Evolutionary conservation across 2,113 vertebrate genomes (phyloP).

Genomic region (Leptobrachium ailaonicum): DNA sequence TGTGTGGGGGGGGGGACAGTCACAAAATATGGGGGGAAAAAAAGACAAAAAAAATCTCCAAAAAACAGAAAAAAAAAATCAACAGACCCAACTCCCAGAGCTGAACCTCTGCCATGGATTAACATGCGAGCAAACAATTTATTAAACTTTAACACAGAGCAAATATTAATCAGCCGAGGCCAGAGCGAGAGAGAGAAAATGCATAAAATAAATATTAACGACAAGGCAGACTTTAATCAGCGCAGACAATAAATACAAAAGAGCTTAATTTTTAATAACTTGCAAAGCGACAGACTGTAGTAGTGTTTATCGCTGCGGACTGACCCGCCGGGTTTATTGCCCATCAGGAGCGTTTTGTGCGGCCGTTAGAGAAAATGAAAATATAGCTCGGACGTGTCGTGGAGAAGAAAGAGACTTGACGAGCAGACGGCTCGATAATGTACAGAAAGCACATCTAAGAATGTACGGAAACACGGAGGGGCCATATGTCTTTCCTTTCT

Average conservation of each 20-base stretch:
- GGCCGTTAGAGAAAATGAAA: slow-evolving; percentile 18
- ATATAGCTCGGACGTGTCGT: neutral
- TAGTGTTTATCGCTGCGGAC: slow-evolving; percentile 6
- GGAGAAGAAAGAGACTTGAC: too few relatives aligned
- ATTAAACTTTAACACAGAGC: slow-evolving; percentile 57
- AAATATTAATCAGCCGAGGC: slow-evolving; percentile 57
- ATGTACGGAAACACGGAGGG: too few relatives aligned
- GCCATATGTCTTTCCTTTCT: too few relatives aligned
- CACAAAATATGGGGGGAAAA: too few relatives aligned
- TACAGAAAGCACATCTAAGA: too few relatives aligned
- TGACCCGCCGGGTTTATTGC: slow-evolving; percentile 17
- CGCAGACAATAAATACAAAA: slow-evolving; percentile 37
- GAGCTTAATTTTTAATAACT: slow-evolving; percentile 33
- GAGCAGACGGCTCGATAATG: too few relatives aligned
- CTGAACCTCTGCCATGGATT: slow-evolving; percentile 50
- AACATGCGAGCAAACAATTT: slow-evolving; percentile 59
- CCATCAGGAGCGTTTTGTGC: slow-evolving; percentile 26
- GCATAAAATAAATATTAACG: slow-evolving; percentile 56
- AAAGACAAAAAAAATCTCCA: too few relatives aligned
- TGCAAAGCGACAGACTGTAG: slow-evolving; percentile 16
- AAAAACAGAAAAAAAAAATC: slow-evolving; percentile 20
- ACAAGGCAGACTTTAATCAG: slow-evolving; percentile 47
- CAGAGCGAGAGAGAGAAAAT: slow-evolving; percentile 38
- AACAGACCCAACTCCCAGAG: slow-evolving; percentile 46
- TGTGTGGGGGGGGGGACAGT: too few relatives aligned